These are phyloP conservation scores for Acleris emargana DNA, from an alignment of 2,888 invertebrate genomes.

Conservation along the genomic window DNA sequence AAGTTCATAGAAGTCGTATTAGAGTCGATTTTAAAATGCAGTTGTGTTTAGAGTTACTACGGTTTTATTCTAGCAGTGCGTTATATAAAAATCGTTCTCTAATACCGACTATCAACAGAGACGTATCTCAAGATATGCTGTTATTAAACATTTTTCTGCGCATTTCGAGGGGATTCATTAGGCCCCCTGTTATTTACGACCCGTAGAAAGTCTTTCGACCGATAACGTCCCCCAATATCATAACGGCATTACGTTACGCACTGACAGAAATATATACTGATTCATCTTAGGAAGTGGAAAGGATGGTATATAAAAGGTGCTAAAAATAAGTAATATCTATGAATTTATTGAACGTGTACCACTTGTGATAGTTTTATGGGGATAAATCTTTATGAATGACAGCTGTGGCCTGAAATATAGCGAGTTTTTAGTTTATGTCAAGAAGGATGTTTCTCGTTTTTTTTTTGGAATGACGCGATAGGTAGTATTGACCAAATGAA, in stretches of 20 bases:
- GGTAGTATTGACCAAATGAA: too few relatives aligned
- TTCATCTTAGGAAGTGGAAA: slow-evolving; percentile 21
- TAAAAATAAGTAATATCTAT: not conserved
- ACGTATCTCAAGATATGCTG: slow-evolving; percentile 37
- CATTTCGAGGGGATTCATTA: slow-evolving; percentile 57
- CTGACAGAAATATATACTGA: slow-evolving; percentile 55
- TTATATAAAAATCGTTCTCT: slow-evolving; percentile 19
- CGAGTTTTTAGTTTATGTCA: too few relatives aligned
- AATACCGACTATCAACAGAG: slow-evolving; percentile 25
- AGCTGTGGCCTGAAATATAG: too few relatives aligned
- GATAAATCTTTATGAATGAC: not conserved
- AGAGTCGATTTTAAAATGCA: too few relatives aligned
- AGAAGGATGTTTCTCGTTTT: too few relatives aligned
- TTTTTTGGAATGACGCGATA: too few relatives aligned
- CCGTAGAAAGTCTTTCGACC: slow-evolving; percentile 64
- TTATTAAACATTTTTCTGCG: slow-evolving; percentile 65
- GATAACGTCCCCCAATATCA: slow-evolving; percentile 72
- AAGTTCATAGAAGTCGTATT: too few relatives aligned
- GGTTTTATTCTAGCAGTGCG: too few relatives aligned
- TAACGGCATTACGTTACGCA: slow-evolving; percentile 66
- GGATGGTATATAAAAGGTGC: not conserved
- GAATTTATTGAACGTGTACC: too few relatives aligned
- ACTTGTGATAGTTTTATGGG: not conserved
- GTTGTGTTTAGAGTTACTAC: too few relatives aligned
- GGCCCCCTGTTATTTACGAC: slow-evolving; percentile 72